Evolutionary conservation across 2,888 invertebrate genomes (phyloP).

Genomic region (Tetranychus piercei): DNA sequence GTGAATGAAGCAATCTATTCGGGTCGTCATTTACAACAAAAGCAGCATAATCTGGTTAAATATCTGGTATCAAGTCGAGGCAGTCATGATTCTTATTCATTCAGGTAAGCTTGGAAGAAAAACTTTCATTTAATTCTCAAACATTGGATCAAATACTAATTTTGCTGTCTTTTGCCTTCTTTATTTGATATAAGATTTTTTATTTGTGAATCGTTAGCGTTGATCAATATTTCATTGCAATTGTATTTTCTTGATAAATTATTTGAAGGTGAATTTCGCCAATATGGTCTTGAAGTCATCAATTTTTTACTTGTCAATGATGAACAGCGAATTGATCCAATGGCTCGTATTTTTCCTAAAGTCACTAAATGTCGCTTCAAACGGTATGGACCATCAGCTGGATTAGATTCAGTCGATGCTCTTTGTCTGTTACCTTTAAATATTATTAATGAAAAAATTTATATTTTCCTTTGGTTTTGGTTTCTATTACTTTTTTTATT

Average conservation of each 20-base stretch:
- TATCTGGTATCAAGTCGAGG: conserved; percentile 78
- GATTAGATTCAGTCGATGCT: conserved; percentile 55
- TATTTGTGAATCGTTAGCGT: conserved; percentile 69
- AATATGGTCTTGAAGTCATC: conserved; percentile 74
- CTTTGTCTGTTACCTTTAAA: conserved; percentile 70
- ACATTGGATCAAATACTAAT: too few relatives aligned
- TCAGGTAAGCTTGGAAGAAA: conserved; percentile 41
- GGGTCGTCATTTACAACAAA: conserved; percentile 51
- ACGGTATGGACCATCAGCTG: conserved; percentile 76
- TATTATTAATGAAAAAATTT: conserved; percentile 87
- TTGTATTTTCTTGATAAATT: conserved; percentile 85
- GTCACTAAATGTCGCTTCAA: conserved; percentile 89
- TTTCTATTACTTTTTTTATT: conserved; percentile 68
- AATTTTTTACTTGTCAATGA: conserved; percentile 76
- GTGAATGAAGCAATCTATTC: neutral
- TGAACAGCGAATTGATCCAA: conserved; percentile 73
- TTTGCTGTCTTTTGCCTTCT: neutral
- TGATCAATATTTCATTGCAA: conserved; percentile 78
- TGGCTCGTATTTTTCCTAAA: conserved; percentile 80
- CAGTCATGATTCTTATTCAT: conserved; percentile 89
- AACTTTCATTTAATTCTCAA: neutral
- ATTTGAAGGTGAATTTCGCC: conserved; percentile 82
- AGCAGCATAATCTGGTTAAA: conserved; percentile 78
- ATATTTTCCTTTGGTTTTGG: conserved; percentile 83
- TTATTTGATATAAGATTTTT: conserved; percentile 35